These are phyloP conservation scores for Nyctibius bracteatus DNA, from an alignment of 2,113 vertebrate genomes.

Conservation along the genomic window DNA sequence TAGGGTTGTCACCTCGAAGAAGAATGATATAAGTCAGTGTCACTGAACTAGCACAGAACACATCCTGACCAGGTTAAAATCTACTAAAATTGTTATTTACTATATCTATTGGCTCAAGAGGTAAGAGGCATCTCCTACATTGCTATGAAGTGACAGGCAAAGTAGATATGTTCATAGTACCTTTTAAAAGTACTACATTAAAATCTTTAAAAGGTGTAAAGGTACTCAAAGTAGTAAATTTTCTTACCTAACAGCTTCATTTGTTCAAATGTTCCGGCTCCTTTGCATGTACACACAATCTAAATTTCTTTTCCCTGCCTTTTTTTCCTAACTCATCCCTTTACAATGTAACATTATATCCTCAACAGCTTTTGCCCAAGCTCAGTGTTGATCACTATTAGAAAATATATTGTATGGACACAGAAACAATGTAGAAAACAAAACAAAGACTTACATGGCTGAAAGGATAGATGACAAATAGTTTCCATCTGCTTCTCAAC, in stretches of 20 bases:
- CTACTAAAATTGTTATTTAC: background rate
- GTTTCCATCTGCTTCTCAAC: background rate
- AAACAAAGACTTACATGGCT: background rate
- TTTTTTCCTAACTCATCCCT: background rate
- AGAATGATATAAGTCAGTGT: background rate
- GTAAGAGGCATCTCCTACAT: background rate
- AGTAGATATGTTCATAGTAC: background rate
- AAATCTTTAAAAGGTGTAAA: background rate
- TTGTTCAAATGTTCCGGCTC: background rate
- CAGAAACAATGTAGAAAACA: background rate
- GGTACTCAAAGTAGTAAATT: background rate
- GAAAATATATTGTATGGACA: background rate
- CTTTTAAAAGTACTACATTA: background rate
- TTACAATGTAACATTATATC: background rate
- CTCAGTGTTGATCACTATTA: background rate
- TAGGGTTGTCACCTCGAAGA: background rate
- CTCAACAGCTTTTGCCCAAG: background rate
- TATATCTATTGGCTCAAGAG: background rate
- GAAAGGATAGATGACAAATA: background rate
- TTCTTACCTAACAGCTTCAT: background rate
- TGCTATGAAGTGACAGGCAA: background rate
- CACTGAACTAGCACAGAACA: background rate
- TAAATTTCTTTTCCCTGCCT: accelerated
- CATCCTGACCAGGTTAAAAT: background rate
- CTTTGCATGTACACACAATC: background rate